These are phyloP conservation scores for Lasiommata megera DNA, from an alignment of 2,888 invertebrate genomes.

Conservation along the genomic window DNA sequence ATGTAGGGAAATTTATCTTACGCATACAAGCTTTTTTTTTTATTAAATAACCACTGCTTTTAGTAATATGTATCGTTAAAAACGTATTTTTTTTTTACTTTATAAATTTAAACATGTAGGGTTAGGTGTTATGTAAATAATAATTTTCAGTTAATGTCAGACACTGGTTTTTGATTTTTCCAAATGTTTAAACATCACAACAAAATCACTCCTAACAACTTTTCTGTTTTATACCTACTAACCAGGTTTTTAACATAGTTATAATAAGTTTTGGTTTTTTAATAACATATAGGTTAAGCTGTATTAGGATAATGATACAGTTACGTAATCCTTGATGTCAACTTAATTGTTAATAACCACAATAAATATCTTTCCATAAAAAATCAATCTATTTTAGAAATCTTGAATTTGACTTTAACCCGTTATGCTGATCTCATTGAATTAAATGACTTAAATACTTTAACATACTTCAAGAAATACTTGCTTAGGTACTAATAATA, in stretches of 20 bases:
- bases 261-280: not conserved
- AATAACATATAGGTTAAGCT: not conserved
- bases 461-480: not conserved
- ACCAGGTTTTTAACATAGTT: slow-evolving; percentile 14
- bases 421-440: slow-evolving; percentile 6
- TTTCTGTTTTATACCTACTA: slow-evolving; percentile 19
- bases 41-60: not conserved
- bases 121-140: not conserved
- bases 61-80: too few relatives aligned
- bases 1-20: not conserved
- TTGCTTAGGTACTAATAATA: not conserved
- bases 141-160: not conserved
- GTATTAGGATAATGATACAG: not conserved
- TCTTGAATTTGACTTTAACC: too few relatives aligned
- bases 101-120: too few relatives aligned
- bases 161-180: not conserved
- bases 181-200: not conserved
- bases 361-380: not conserved
- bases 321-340: not conserved
- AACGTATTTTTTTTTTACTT: too few relatives aligned
- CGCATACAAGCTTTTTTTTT: not conserved
- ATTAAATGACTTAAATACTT: not conserved
- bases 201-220: slow-evolving; percentile 2
- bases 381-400: too few relatives aligned
- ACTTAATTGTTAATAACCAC: not conserved